Base-by-base conservation (phyloP, 2,888 invertebrate genomes). In the Pterostichus madidus region DNA sequence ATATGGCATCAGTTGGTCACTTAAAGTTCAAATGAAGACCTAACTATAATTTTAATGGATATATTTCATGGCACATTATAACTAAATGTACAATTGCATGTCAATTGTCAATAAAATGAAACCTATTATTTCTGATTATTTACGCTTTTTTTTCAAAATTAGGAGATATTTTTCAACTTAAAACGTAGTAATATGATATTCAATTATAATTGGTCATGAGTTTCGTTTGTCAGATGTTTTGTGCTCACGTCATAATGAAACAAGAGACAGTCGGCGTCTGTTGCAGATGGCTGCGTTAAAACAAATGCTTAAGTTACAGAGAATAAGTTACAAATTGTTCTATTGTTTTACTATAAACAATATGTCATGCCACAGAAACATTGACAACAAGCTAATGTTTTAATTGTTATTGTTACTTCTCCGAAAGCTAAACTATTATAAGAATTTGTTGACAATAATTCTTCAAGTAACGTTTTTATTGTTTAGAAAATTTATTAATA, bases 241-340 rank as follows among this genome's bases (percentile, higher is more conserved):
- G 59, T 59, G 3, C 4, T 39, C 53, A 53, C 59, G 59, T 31
- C 59, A 59, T 31, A 11, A 3, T 59, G 59, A 59, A 59, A 59
- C 31, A 59, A 24, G 17, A 59, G 31, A 59, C 59, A 8, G 59
- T 59, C 24, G 11, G 24, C 10, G 24, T 31, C 15, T 53, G 39
- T 53, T 53, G 59, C 59, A 59, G 59, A 31, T 59, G 59, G 59
- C 59, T 59, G 59, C 59, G 24, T 59, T 4, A 24, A 59, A 59
- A 31, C 59, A 59, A 59, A 59, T 24, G 59, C 31, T 8, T 24
- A 31, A 5, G 59, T 24, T 59, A 24, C 53, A 53, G 31, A 59
- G 31, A 31, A 24, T 59, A 24, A 59, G 24, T 59, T 59, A 10
- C 24, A 59, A 31, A 59, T 59, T 59, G 17, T 59, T 59, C 59